Base-by-base conservation (phyloP, 53 echinoderm and acorn worm genomes). In the Henricia sp. region DNA sequence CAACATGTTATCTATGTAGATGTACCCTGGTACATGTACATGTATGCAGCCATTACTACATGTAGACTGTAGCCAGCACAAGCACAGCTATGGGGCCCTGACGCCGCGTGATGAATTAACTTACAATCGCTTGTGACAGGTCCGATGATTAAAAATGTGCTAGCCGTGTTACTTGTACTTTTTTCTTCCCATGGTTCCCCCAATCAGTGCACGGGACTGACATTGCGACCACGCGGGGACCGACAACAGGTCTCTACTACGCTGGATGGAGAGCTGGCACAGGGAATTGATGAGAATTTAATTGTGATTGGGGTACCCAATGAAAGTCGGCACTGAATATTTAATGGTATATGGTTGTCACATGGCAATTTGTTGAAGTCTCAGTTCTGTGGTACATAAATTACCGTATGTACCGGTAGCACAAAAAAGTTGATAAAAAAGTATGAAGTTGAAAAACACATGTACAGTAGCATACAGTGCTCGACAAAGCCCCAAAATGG, bases 41-140 rank as follows among this genome's bases (percentile, higher is more conserved):
- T 25, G 17, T 11, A 4, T 64, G 64, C 48, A 46, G 8, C 9
- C 48, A 46, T 14, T 34, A 34, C 30, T 19, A 64, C 64, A n/a
- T n/a, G n/a, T n/a, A n/a, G n/a, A n/a, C n/a, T n/a, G n/a, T n/a
- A n/a, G n/a, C n/a, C n/a, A 34, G 37, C 67, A 11, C 69, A 68
- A 25, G 13, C 71, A 64, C 20, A n/a, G 48, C 70, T 32, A 32
- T 64, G 13, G 32, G 63, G 60, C 43, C n/a, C 62, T 58, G 57
- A 10, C 35, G 20, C 38, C 11, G 12, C 23, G 11, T 80, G 80
- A 80, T 60, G 44, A 60, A 80, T 64, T 60, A 80, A 64, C 80
- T 64, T 26, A 43, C 80, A 63, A 80, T 80, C 80, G 11, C 29
- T 36, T 34, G 62, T 80, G 80, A 80, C 80, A 80, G 80, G n/a